Evolutionary conservation across 2,797 vertebrate genomes (phyloP).

Genomic region (Astyanax mexicanus): DNA sequence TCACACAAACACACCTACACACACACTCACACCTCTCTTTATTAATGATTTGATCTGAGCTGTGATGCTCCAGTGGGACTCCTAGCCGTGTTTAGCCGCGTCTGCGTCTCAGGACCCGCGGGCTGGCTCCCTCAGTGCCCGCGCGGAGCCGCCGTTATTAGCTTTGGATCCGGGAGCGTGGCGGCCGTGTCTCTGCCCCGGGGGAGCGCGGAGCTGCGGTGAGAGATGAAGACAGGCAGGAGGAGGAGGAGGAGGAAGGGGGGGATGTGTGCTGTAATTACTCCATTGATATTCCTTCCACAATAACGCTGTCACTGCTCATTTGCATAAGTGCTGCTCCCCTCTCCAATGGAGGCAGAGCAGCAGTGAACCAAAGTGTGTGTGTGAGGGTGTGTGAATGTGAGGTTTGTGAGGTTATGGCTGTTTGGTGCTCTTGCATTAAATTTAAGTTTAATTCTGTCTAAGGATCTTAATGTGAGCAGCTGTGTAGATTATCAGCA

Average conservation of each 20-base stretch:
- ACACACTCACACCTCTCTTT: slow-evolving; percentile 15
- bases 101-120: slow-evolving; percentile 93
- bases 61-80: slow-evolving; percentile 90
- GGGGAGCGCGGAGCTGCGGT: slow-evolving; percentile 83
- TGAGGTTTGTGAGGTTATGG: slow-evolving; percentile 35
- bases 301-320: slow-evolving; percentile 98
- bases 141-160: slow-evolving; percentile 98
- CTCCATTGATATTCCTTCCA: slow-evolving; percentile 99
- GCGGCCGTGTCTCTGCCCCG: slow-evolving; percentile 87
- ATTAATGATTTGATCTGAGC: slow-evolving; percentile 98
- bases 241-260: slow-evolving; percentile 85
- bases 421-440: slow-evolving; percentile 5
- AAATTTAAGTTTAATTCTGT: no score
- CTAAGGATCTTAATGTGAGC: no score
- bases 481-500: no score
- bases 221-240: slow-evolving; percentile 91
- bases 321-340: slow-evolving; percentile 91
- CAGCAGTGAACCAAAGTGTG: slow-evolving; percentile 83
- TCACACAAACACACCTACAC: slow-evolving; percentile 5
- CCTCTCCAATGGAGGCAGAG: slow-evolving; percentile 83
- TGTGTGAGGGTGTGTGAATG: slow-evolving; percentile 75
- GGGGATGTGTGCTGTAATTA: slow-evolving; percentile 97
- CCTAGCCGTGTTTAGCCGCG: slow-evolving; percentile 92
- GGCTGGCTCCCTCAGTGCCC: slow-evolving; percentile 90
- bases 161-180: slow-evolving; percentile 96